Evolutionary conservation across 2,888 invertebrate species (phyloP).

Genomic region (Apodemia hepburni): DNA sequence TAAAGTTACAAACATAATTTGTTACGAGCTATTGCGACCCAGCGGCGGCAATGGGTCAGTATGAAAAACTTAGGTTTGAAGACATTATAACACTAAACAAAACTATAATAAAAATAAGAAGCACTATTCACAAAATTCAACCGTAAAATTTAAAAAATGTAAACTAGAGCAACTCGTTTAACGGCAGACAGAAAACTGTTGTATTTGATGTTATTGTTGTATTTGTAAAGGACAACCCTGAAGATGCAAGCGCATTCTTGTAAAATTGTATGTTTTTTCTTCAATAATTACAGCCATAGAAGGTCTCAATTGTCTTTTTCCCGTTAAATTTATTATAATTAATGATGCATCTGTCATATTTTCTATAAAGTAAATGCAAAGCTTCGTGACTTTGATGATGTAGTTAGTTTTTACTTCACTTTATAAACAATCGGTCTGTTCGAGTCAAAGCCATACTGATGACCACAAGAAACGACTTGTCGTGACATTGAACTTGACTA

Average conservation of each 20-base stretch:
- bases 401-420: conserved; percentile 11
- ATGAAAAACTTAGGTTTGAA: too few species aligned
- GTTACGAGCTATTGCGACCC: too few species aligned
- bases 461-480: conserved; percentile 22
- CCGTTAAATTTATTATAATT: neutral
- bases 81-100: too few species aligned
- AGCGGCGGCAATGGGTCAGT: too few species aligned
- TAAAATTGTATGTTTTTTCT: too few species aligned
- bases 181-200: neutral
- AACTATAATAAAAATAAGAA: too few species aligned
- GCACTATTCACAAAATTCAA: too few species aligned
- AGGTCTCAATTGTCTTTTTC: neutral
- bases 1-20: too few species aligned
- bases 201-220: too few species aligned
- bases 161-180: neutral
- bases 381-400: conserved; percentile 24
- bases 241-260: too few species aligned
- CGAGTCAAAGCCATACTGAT: conserved; percentile 18
- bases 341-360: neutral
- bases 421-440: conserved; percentile 21
- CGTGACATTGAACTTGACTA: conserved; percentile 34
- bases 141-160: neutral
- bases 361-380: neutral
- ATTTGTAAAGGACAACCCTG: too few species aligned
- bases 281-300: neutral